phyloP scores from a whole-genome alignment of 2,113 vertebrate genomes.

The Cheirogaleus medius region DNA sequence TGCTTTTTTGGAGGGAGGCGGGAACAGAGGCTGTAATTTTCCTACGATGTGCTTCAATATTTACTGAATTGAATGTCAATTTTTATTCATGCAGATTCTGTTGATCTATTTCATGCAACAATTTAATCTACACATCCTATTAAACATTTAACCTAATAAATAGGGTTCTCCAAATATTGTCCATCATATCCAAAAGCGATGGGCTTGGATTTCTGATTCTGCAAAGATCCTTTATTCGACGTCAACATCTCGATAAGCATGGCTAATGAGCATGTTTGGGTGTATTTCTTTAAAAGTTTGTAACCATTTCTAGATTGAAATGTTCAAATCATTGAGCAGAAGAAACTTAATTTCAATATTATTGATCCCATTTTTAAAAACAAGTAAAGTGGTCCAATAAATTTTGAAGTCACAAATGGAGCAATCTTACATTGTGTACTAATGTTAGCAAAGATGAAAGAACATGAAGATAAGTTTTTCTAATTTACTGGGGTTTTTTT shows the following conservation, averaged over 20 bases:
- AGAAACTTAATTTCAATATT: neutral
- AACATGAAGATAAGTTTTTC: neutral
- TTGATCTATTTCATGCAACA: neutral
- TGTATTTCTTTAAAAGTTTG: neutral
- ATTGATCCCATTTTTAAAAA: constrained; percentile 35
- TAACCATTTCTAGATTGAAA: neutral
- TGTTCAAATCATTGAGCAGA: neutral
- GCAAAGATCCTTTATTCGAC: neutral
- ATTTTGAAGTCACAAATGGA: neutral
- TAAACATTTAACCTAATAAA: neutral
- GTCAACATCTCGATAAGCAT: neutral
- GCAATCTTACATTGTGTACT: neutral
- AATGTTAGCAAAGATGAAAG: neutral
- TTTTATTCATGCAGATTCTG: neutral
- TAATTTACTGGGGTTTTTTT: neutral
- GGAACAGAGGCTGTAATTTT: neutral
- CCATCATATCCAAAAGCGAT: neutral
- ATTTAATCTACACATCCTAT: neutral
- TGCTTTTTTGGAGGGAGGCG: neutral
- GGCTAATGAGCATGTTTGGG: neutral
- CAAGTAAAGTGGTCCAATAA: neutral
- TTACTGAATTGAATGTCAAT: neutral
- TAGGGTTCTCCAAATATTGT: neutral
- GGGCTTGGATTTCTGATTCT: neutral
- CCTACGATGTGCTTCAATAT: neutral